Evolutionary conservation across 2,113 vertebrate genomes (phyloP), one percentile per base, ranked within the genome.

Genomic region (Pteruthius melanotis): DNA sequence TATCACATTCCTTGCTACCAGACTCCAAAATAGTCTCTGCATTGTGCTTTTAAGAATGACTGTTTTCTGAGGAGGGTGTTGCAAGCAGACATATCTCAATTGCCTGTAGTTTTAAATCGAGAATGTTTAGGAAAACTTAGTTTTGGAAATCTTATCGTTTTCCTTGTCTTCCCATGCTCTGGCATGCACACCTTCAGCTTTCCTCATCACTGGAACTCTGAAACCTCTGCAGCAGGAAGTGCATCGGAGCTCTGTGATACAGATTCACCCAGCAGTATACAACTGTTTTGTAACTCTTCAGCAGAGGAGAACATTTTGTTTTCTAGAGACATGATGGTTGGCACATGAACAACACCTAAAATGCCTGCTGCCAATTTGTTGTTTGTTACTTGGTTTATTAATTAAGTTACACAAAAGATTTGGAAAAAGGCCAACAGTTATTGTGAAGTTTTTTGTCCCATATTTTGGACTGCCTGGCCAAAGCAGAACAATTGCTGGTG

Each of bases 401-500:
- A 97, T 97, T 96, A 96, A 96, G 96, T 90, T 93, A 95, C 90
- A 96, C 95, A 97, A 97, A 96, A 96, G 95, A 81, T 90, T 50
- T 96, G 96, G 96, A 65, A 92, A 89, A 87, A n/a, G 69, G 66
- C 94, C 95, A 96, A 49, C 44, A 44, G 37, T 87, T 68, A 75
- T 56, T 85, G 82, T 61, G 17, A 6, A 39, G 7, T 71, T 92
- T 84, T 95, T 71, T 81, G 35, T 96, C 72, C 88, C 23, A 1
- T 92, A 71, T 69, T 96, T 92, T 90, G 80, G 90, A 78, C 44
- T 53, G 90, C 71, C 21, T 64, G 80, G 92, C 90, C 88, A 92
- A 89, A 92, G 69, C 30, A 95, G 80, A 96, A 96, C 96, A 97
- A 97, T 97, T 94, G 94, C 71, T 97, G 91, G 75, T 94, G 90